Evolutionary conservation across 2,113 vertebrate species (phyloP), one percentile per base, ranked within the genome.

Genomic region (Trichechus manatus): DNA sequence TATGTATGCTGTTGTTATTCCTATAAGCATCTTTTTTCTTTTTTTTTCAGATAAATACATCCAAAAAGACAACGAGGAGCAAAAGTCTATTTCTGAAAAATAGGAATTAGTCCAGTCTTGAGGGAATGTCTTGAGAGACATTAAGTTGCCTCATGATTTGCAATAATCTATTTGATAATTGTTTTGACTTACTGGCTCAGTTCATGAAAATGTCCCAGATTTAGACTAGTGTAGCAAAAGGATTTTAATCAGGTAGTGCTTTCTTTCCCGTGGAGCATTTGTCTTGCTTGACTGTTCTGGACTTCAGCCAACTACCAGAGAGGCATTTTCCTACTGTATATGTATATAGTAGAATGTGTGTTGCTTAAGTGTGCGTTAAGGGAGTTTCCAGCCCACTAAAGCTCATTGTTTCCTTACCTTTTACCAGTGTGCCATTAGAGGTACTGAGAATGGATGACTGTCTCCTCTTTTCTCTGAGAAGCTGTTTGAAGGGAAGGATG

Each of bases 251-350:
- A 74, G 97, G 91, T 95, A 64, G 85, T 75, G 56, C 95, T 97
- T 93, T 94, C 96, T 92, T 94, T 87, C 95, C 82, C 50, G 33
- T 87, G 59, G 91, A 96, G 44, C 66, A 96, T 96, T 97, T 97
- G 94, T 97, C 95, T 96, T 97, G 89, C 92, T 92, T 94, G 91
- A 89, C 92, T 96, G 61, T 97, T 96, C 94, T 96, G 97, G 97
- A 93, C 96, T 66, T 94, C 13, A 77, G 92, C 97, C 97, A 96
- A 59, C 56, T 77, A 36, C 91, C 39, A 79, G 87, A 50, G 87
- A 97, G 87, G 77, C 87, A 72, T 91, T 86, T 88, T 72, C 87
- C 50, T 61, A 2, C 91, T 61, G 14, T 81, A 31, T 68, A 20
- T 93, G 53, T 64, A 4, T 47, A 82, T 42, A 79, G 81, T 74